Base-by-base conservation (phyloP, 2,888 invertebrate genomes). In the Spilarctia lutea region DNA sequence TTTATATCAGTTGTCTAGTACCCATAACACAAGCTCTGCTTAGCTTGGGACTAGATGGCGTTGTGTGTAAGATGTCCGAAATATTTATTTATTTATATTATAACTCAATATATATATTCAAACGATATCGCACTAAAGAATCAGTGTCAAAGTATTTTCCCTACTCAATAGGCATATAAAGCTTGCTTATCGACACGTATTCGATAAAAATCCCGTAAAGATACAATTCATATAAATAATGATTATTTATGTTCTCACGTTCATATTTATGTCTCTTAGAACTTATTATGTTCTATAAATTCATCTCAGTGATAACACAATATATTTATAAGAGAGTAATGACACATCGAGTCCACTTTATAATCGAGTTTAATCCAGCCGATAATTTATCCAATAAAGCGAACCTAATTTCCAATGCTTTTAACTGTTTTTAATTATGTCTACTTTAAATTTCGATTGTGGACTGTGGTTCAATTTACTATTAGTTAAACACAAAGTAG, bases 381-480 rank as follows among this genome's bases (percentile, higher is more conserved):
- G 27, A 39, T 67, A 60, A 65, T 74, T 72, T 42, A 60, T 52
- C 67, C 73, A 73, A 65, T 77, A 72, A 66, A 83, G 75, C 75
- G 81, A 84, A 83, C 80, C 79, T 75, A 79, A 80, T 81, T 85
- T 84, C 52, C 74, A 78, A 82, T 80, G 80, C 72, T 78, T 24
- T 48, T 76, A 76, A 75, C 81, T 77, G 78, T 86, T 45, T 35
- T 74, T 77, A 82, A 83, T 85, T 85, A 45, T 11, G 80, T 78
- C 79, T 83, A 86, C 80, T 81, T 82, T 75, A 82, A 83, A 79
- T 86, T 86, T 90, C 86, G 86, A 88, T 87, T 87, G 73, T 77
- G 84, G 86, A 88, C 87, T 87, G 73, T 77, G 84, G 85, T 83
- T 92, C 89, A 87, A 85, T 86, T 92, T 91, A 88, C 91, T 89